These are phyloP conservation scores for Hippocampus abdominalis DNA, from an alignment of 2,113 vertebrate genomes.

Conservation along the genomic window DNA sequence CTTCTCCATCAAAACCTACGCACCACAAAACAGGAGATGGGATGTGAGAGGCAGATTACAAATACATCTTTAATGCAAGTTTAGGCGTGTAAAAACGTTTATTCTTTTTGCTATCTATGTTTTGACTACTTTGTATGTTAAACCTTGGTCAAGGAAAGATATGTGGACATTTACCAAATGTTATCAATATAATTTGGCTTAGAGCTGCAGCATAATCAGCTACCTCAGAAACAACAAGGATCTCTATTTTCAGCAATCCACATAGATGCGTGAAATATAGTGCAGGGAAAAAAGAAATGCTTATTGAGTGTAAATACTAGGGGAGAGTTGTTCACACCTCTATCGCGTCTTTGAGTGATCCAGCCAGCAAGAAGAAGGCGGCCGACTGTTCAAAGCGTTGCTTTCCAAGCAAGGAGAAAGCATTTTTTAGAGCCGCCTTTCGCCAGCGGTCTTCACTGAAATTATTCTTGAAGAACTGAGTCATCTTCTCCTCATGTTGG, in stretches of 20 bases:
- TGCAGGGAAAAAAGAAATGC: not conserved
- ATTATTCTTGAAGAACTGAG: constrained; percentile 96
- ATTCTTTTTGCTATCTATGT: constrained; percentile 46
- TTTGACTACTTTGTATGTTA: constrained; percentile 47
- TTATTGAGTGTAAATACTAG: not conserved
- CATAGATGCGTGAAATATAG: not conserved
- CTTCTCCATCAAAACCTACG: constrained; percentile 92
- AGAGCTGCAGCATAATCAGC: constrained; percentile 20
- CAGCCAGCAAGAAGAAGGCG: constrained; percentile 94
- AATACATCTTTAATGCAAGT: not conserved
- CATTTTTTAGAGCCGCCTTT: constrained; percentile 96
- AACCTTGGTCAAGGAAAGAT: constrained; percentile 50
- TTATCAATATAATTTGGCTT: constrained; percentile 54
- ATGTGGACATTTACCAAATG: constrained; percentile 24
- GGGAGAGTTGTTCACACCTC: constrained; percentile 75
- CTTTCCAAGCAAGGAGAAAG: constrained; percentile 95
- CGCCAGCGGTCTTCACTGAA: constrained; percentile 96
- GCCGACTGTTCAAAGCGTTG: constrained; percentile 97
- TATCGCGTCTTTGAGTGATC: constrained; percentile 95
- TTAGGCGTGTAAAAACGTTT: not conserved
- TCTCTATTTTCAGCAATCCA: not conserved
- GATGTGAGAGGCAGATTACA: not conserved
- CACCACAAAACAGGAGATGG: constrained; percentile 15
- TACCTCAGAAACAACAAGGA: constrained; percentile 19
- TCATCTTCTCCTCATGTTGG: constrained; percentile 97